phyloP scores from a whole-genome alignment of 2,888 invertebrate genomes.

The Drosophila eohydei region DNA sequence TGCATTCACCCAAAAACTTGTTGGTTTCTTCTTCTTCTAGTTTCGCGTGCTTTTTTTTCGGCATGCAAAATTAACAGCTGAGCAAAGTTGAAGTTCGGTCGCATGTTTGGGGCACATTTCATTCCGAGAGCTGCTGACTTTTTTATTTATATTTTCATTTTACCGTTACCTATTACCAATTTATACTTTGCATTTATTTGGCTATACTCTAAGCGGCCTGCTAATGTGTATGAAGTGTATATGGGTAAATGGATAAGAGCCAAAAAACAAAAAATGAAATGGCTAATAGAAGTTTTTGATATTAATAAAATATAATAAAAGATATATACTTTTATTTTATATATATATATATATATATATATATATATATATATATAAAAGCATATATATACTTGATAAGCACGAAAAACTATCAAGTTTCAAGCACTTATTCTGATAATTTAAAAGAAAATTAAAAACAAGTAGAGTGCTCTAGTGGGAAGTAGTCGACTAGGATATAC shows the following conservation, averaged over 20 bases:
- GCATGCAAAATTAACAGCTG: slow-evolving; percentile 71
- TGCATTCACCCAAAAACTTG: slow-evolving; percentile 55
- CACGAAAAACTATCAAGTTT: too few relatives aligned
- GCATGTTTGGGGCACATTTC: slow-evolving; percentile 62
- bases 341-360: too few relatives aligned
- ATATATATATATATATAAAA: too few relatives aligned
- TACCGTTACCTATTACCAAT: slow-evolving; percentile 18
- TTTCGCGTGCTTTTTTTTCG: slow-evolving; percentile 15
- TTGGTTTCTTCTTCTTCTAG: slow-evolving; percentile 30
- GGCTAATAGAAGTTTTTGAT: background rate
- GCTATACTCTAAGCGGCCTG: background rate
- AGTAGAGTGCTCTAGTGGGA: too few relatives aligned
- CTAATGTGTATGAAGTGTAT: too few relatives aligned
- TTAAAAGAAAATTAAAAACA: too few relatives aligned
- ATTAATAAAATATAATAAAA: too few relatives aligned
- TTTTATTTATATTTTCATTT: slow-evolving; percentile 15
- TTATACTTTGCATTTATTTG: slow-evolving; percentile 7
- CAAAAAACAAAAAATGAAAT: background rate
- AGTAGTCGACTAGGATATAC: background rate
- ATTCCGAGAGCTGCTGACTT: slow-evolving; percentile 25
- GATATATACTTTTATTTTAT: too few relatives aligned
- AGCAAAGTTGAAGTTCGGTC: slow-evolving; percentile 63
- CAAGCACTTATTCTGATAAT: too few relatives aligned
- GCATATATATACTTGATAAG: too few relatives aligned
- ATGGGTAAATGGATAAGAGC: background rate